Conservation (phyloP, 2,113 vertebrate genomes). For the Pithys albifrons region DNA sequence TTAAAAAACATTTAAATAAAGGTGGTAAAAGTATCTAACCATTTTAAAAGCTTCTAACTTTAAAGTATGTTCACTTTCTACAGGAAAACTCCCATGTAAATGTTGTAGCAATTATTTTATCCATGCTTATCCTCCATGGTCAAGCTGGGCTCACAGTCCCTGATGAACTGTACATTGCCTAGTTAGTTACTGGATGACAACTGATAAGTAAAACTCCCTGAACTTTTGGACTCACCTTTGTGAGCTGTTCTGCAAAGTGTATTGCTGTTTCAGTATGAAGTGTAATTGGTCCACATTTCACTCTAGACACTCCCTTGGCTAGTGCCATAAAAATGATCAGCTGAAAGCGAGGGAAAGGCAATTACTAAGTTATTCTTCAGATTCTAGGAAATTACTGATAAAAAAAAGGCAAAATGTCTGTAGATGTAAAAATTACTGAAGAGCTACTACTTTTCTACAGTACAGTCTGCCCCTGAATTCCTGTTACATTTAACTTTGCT, state of each 20-base stretch:
- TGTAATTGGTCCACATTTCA: conserved; percentile 90
- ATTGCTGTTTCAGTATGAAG: conserved; percentile 95
- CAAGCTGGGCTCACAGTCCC: not conserved
- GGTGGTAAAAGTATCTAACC: not conserved
- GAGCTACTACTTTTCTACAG: not conserved
- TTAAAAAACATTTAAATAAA: not conserved
- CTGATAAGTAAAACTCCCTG: not conserved
- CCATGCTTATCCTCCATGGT: not conserved
- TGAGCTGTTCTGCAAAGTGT: conserved; percentile 90
- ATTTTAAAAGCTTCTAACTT: not conserved
- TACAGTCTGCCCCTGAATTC: not conserved
- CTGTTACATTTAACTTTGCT: not conserved
- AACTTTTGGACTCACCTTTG: conserved; percentile 78
- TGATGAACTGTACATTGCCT: not conserved
- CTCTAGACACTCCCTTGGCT: conserved; percentile 89
- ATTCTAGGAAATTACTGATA: not conserved
- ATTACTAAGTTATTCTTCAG: not conserved
- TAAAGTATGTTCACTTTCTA: not conserved
- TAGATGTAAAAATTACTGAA: not conserved
- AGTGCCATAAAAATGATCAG: conserved; percentile 96
- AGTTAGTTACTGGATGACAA: not conserved
- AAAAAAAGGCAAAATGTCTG: not conserved
- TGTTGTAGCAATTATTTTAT: not conserved
- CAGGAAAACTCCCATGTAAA: not conserved
- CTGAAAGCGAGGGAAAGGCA: conserved; percentile 67